Evolutionary conservation across 2,888 invertebrate genomes (phyloP).

Genomic region (Dromius quadrimaculatus): DNA sequence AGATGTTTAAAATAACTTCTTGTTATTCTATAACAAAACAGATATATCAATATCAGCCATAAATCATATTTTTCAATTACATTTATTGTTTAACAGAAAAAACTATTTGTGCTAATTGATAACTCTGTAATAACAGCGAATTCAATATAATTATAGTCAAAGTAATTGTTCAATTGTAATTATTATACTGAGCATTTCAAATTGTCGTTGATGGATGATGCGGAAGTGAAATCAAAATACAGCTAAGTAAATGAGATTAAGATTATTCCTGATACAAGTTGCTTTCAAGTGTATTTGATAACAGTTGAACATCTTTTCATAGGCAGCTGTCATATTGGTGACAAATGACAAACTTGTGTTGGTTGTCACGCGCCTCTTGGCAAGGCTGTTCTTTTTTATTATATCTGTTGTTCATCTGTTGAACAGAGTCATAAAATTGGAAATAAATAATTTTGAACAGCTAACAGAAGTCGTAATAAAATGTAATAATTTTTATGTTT

Average conservation of each 20-base stretch:
- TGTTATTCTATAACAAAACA: neutral
- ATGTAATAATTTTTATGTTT: too few species aligned
- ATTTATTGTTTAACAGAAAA: too few species aligned
- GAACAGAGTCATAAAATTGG: too few species aligned
- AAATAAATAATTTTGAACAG: too few species aligned
- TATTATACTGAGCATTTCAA: slow-evolving; percentile 18
- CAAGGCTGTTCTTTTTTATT: too few species aligned
- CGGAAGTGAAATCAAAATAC: slow-evolving; percentile 17
- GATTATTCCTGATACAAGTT: slow-evolving; percentile 7
- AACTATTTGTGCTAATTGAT: too few species aligned
- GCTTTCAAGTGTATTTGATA: slow-evolving; percentile 19
- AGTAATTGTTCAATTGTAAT: slow-evolving; percentile 29
- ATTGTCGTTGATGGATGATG: slow-evolving; percentile 21
- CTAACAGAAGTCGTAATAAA: too few species aligned
- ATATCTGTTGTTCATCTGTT: too few species aligned
- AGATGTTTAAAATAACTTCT: too few species aligned
- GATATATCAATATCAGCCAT: neutral
- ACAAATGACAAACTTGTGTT: slow-evolving; percentile 58
- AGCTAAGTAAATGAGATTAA: too few species aligned
- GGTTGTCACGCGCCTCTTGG: slow-evolving; percentile 55
- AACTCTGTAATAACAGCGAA: slow-evolving; percentile 27
- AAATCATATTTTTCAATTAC: too few species aligned
- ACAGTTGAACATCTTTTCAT: slow-evolving; percentile 39
- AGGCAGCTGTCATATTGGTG: slow-evolving; percentile 52
- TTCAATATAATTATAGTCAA: slow-evolving; percentile 25